These are phyloP conservation scores for Xenopus borealis DNA, from an alignment of 2,113 vertebrate genomes.

Conservation along the genomic window DNA sequence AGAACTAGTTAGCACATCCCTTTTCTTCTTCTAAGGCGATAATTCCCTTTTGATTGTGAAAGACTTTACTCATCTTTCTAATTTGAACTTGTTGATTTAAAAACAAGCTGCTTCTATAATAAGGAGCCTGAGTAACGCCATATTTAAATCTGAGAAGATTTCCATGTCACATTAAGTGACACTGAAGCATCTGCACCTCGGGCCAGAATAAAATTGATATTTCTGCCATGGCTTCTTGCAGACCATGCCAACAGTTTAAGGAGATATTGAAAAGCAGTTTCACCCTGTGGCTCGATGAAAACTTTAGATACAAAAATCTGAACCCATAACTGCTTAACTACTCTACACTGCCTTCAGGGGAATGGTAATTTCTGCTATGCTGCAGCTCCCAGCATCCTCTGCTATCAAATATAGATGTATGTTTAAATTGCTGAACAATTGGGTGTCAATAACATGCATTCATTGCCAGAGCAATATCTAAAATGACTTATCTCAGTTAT, in stretches of 20 bases:
- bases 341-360: no score
- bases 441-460: no score
- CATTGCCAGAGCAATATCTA: no score
- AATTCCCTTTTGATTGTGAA: conserved; percentile 44
- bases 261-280: not conserved
- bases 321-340: no score
- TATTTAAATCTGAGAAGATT: conserved; percentile 57
- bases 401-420: no score
- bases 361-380: no score
- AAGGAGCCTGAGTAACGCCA: conserved; percentile 56
- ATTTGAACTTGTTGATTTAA: conserved; percentile 46
- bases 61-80: conserved; percentile 43
- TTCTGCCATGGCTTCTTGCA: conserved; percentile 3
- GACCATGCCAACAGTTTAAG: conserved; percentile 4
- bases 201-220: conserved; percentile 30
- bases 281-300: not conserved
- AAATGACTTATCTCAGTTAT: no score
- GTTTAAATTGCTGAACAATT: no score
- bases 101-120: conserved; percentile 66
- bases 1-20: conserved; percentile 41
- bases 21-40: conserved; percentile 44
- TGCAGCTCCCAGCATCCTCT: no score
- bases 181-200: conserved; percentile 51
- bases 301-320: no score
- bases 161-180: conserved; percentile 52